phyloP scores from a whole-genome alignment of 2,888 invertebrate species.

The Bedellia somnulentella region DNA sequence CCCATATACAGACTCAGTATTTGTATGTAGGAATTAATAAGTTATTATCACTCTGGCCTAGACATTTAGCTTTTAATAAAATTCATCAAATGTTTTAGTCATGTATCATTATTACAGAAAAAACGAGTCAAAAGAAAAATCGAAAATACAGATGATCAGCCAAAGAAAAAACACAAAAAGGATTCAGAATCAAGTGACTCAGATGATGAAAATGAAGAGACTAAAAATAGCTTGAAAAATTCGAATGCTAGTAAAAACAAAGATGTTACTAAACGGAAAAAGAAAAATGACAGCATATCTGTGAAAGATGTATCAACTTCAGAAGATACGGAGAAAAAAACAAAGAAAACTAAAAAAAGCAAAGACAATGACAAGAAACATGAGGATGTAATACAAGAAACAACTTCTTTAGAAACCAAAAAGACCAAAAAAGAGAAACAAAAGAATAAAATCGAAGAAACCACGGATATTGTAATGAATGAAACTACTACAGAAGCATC shows the following conservation, averaged over 20 bases:
- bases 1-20: too few species aligned
- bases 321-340: too few species aligned
- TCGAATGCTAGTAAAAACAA: too few species aligned
- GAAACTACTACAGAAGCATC: constrained; percentile 6
- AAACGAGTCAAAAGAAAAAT: constrained; percentile 18
- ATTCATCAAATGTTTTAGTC: too few species aligned
- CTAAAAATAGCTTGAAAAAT: constrained; percentile 9
- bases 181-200: constrained; percentile 4
- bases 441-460: constrained; percentile 10
- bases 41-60: too few species aligned
- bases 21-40: too few species aligned
- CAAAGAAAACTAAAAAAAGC: background rate
- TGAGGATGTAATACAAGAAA: constrained; percentile 5
- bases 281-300: too few species aligned
- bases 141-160: constrained; percentile 9
- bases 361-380: constrained; percentile 4
- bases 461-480: constrained; percentile 5
- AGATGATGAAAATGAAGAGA: constrained; percentile 9
- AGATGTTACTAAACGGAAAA: constrained; percentile 4
- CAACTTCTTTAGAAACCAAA: constrained; percentile 2
- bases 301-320: too few species aligned
- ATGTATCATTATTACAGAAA: too few species aligned
- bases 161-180: constrained; percentile 12
- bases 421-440: constrained; percentile 10
- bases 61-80: too few species aligned